Evolutionary conservation across 2,113 vertebrate genomes (phyloP).

Genomic region (Macaca nemestrina): DNA sequence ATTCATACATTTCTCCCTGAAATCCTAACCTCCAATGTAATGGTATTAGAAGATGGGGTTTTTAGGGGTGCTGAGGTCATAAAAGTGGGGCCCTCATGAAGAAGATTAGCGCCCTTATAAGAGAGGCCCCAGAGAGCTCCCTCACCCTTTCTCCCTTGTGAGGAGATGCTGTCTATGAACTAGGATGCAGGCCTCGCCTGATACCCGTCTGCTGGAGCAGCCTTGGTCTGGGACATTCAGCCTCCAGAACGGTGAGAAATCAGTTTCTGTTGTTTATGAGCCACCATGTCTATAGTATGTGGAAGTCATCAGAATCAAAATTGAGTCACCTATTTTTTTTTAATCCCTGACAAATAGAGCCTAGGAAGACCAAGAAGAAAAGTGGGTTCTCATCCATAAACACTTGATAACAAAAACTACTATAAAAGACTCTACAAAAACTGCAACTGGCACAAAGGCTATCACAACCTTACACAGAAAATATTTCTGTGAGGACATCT

Average conservation of each 20-base stretch:
- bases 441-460: neutral
- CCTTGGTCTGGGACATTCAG: neutral
- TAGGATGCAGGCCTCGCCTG: neutral
- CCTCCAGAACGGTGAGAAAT: neutral
- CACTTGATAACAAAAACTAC: neutral
- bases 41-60: neutral
- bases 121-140: neutral
- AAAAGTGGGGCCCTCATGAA: neutral
- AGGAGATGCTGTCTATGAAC: neutral
- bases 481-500: neutral
- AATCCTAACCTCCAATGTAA: neutral
- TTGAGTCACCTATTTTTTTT: neutral
- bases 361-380: neutral
- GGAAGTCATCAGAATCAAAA: neutral
- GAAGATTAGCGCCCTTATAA: neutral
- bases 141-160: accelerated
- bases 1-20: neutral
- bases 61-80: too few species aligned
- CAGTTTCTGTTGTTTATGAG: neutral
- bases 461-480: neutral
- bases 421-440: neutral
- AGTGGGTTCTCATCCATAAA: neutral
- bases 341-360: neutral
- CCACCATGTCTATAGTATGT: neutral
- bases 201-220: neutral